Evolutionary conservation across 2,888 invertebrate species (phyloP).

Genomic region (Salticus scenicus): DNA sequence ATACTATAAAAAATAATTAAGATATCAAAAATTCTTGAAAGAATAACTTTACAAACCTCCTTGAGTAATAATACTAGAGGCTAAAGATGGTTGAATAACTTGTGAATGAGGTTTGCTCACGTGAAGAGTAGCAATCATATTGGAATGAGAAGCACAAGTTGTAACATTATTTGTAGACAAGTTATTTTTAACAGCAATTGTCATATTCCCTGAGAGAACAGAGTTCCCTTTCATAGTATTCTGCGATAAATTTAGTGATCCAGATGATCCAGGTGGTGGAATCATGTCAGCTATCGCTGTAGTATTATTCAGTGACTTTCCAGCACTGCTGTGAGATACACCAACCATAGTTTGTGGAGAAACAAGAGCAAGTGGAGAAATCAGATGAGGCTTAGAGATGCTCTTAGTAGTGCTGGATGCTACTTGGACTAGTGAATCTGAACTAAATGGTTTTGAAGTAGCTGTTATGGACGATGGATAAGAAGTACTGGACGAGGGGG

Average conservation of each 20-base stretch:
- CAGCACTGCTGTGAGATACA: conserved; percentile 44
- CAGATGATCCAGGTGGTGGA: conserved; percentile 8
- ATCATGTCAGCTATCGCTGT: conserved; percentile 38
- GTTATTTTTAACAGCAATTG: conserved; percentile 50
- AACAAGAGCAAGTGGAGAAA: conserved; percentile 57
- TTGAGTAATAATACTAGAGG: conserved; percentile 50
- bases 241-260: conserved; percentile 42
- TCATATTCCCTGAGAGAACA: conserved; percentile 47
- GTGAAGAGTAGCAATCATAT: conserved; percentile 58
- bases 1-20: too few relatives aligned
- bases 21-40: too few relatives aligned
- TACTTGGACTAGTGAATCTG: conserved; percentile 57
- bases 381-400: conserved; percentile 51
- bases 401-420: conserved; percentile 37
- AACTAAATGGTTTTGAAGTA: conserved; percentile 32
- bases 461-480: conserved; percentile 50
- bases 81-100: conserved; percentile 52
- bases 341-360: conserved; percentile 58
- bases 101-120: conserved; percentile 60
- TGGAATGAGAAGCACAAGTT: conserved; percentile 38
- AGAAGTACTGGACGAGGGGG: conserved; percentile 55
- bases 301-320: conserved; percentile 30
- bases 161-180: conserved; percentile 18
- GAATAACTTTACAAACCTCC: conserved; percentile 35
- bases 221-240: conserved; percentile 42